These are phyloP conservation scores for Conchocele bisecta DNA, from an alignment of 2,888 invertebrate genomes.

Conservation along the genomic window DNA sequence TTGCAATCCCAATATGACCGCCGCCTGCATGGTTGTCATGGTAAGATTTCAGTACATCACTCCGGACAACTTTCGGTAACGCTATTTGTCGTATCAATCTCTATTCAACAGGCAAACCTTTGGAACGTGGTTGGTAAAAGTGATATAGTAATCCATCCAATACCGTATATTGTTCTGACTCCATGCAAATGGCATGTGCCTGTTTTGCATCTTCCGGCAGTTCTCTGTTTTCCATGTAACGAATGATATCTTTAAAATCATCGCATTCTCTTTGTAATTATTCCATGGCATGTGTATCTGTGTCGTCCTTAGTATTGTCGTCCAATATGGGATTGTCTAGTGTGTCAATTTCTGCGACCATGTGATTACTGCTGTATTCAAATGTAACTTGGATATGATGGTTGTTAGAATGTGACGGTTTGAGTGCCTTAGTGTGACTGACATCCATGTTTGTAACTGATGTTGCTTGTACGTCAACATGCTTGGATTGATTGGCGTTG, in stretches of 20 bases:
- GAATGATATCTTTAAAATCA: conserved; percentile 14
- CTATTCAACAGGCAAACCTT: conserved; percentile 3
- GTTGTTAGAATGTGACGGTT: too few relatives aligned
- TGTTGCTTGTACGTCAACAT: too few relatives aligned
- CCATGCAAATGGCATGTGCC: neutral
- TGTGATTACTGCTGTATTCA: too few relatives aligned
- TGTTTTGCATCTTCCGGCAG: conserved; percentile 14
- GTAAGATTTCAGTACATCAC: conserved; percentile 18
- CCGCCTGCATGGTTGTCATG: conserved; percentile 38
- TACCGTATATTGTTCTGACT: neutral
- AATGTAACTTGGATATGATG: too few relatives aligned
- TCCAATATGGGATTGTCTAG: too few relatives aligned
- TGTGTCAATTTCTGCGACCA: too few relatives aligned
- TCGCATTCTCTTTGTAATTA: conserved; percentile 20
- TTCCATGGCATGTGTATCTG: neutral
- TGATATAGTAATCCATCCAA: conserved; percentile 13
- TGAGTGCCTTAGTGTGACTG: too few relatives aligned
- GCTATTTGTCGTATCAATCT: conserved; percentile 33
- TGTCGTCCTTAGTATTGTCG: too few relatives aligned
- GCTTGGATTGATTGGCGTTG: too few relatives aligned
- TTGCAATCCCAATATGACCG: conserved; percentile 37
- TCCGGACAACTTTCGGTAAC: conserved; percentile 23
- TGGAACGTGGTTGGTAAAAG: conserved; percentile 19
- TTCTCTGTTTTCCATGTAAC: neutral
- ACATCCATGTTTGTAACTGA: too few relatives aligned